Base-by-base conservation (phyloP, 1,140 invertebrate genomes). In the Campoletis sonorensis region DNA sequence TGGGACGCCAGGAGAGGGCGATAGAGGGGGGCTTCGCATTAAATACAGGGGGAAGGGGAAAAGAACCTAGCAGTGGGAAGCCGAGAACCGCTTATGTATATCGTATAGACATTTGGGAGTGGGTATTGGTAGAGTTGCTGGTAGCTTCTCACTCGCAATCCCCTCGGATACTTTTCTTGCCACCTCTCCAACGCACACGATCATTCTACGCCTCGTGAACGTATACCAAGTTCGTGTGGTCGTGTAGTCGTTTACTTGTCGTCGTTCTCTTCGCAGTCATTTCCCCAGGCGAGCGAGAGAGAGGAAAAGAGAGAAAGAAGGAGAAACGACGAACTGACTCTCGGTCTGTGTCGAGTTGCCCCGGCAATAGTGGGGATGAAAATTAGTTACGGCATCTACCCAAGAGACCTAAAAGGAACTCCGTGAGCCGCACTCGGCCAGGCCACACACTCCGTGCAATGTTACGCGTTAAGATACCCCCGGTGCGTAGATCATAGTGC, bases 381-480 rank as follows among this genome's bases (percentile, higher is more conserved):
- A 90, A 91, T 90, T 90, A 91, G 90, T 91, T 91, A 90, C 89
- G 88, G 90, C 89, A 91, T 90, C 90, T 85, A 88, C 88, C 71
- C 87, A 87, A 91, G 89, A 89, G 89, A 89, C 88, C 87, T 87
- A 88, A 88, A 88, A 88, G 87, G 86, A 88, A 89, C 90, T 90
- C 85, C 85, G 86, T 88, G 85, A 86, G 87, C 85, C 83, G 86
- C 81, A 84, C 61, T 78, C 85, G 88, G 84, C 83, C 83, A 87
- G 88, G 88, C 87, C 86, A 83, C 86, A 83, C 76, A 86, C 86
- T 88, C 85, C 86, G 89, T 91, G 91, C 89, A 90, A 91, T 91
- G 90, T 91, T 89, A 88, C 87, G 89, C 87, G 89, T 87, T 87
- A 89, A 88, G 87, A 84, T 88, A 88, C 81, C 84, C 85, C 81